phyloP scores from a whole-genome alignment of 1,140 invertebrate species.

The Euglossa dilemma region DNA sequence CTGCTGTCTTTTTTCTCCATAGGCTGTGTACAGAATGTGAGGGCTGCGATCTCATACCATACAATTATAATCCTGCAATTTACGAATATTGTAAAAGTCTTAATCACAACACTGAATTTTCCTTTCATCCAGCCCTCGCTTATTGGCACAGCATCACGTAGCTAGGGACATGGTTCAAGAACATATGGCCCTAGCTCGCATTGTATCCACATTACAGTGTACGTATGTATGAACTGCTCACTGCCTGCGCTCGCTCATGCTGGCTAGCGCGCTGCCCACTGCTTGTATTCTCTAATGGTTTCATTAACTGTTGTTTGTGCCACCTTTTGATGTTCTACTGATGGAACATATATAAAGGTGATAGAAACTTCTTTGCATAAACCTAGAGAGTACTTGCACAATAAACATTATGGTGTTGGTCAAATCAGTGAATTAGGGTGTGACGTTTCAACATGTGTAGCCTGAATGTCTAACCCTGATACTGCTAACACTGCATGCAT shows the following conservation, averaged over 20 bases:
- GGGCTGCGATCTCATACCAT: constrained; percentile 57
- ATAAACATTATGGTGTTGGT: constrained; percentile 65
- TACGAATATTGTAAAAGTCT: background rate
- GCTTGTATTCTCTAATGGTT: constrained; percentile 74
- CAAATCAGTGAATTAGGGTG: constrained; percentile 55
- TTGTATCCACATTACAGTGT: constrained; percentile 75
- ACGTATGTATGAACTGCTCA: constrained; percentile 80
- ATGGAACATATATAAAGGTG: constrained; percentile 4
- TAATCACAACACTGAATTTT: constrained; percentile 13
- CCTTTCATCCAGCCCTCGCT: constrained; percentile 60
- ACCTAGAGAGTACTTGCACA: constrained; percentile 73
- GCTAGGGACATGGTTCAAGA: constrained; percentile 63
- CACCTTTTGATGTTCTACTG: constrained; percentile 22
- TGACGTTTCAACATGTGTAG: constrained; percentile 13
- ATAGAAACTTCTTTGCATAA: constrained; percentile 21
- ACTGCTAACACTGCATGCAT: constrained; percentile 67
- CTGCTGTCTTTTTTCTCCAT: constrained; percentile 66
- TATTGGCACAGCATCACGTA: constrained; percentile 55
- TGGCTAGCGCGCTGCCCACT: constrained; percentile 78
- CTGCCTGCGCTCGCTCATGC: constrained; percentile 79
- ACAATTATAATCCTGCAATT: constrained; percentile 4
- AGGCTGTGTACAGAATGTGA: constrained; percentile 61
- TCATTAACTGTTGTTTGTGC: constrained; percentile 34
- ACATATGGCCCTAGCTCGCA: constrained; percentile 63
- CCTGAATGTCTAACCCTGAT: constrained; percentile 37